These are phyloP conservation scores for Cistogaster globosa DNA, from an alignment of 2,888 invertebrate species.

Conservation along the genomic window DNA sequence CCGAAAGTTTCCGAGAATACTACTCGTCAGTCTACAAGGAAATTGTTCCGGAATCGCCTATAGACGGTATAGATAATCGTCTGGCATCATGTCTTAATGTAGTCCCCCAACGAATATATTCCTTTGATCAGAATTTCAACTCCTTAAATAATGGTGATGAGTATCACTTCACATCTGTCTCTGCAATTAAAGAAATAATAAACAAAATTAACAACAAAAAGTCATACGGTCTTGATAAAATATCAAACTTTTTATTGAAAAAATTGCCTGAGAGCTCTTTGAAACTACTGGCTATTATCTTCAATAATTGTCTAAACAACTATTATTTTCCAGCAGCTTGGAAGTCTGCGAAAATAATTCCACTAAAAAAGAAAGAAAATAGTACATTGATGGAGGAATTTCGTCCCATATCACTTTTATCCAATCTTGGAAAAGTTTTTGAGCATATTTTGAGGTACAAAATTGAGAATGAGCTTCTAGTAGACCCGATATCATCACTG, in stretches of 20 bases:
- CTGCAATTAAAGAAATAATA: slow-evolving; percentile 6
- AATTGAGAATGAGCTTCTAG: background rate
- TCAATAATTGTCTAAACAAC: background rate
- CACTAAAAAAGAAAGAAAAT: slow-evolving; percentile 14
- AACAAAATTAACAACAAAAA: slow-evolving; percentile 21
- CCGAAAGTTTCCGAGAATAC: background rate
- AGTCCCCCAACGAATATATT: slow-evolving; percentile 11
- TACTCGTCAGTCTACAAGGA: background rate
- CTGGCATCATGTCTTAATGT: background rate
- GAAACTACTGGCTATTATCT: background rate
- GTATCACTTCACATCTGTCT: slow-evolving; percentile 15
- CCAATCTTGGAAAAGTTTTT: background rate
- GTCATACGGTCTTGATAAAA: slow-evolving; percentile 6
- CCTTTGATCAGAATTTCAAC: slow-evolving; percentile 15
- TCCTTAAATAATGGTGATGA: slow-evolving; percentile 3
- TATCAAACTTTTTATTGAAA: slow-evolving; percentile 10
- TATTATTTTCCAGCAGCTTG: slow-evolving; percentile 5
- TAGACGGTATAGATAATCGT: background rate
- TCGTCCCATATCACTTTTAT: no score
- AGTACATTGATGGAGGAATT: background rate
- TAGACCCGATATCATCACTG: background rate
- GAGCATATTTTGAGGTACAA: background rate
- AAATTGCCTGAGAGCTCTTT: slow-evolving; percentile 25
- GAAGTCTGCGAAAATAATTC: slow-evolving; percentile 18
- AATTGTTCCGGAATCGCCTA: no score